Percentiles rank a stretch among this genome's conserved stretches.
Evolutionary conservation across 2,797 vertebrate genomes (phyloP).

Genomic region (Lepilemur ruficaudatus): DNA sequence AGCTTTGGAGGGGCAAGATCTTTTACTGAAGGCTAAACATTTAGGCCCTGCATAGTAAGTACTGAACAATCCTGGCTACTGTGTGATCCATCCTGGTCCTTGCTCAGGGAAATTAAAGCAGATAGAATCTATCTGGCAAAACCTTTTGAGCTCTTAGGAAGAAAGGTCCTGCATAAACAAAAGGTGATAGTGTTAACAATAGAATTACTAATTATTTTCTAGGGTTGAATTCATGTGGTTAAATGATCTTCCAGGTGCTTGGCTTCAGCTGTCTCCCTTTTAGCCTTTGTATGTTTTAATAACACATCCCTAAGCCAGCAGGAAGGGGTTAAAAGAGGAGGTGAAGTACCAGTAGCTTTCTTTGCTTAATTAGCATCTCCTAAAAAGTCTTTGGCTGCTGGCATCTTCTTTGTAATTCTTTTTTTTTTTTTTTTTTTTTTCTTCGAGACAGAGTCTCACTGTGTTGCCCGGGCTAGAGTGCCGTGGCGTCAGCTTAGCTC

Average conservation of each 20-base stretch:
- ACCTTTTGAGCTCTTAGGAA: neutral
- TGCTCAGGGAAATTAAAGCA: neutral
- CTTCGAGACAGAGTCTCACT: no score
- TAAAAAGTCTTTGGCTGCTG: neutral
- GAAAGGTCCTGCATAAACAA: slow-evolving; percentile 12
- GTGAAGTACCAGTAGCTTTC: neutral
- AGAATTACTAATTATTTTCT: neutral
- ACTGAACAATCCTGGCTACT: neutral
- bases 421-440: no score
- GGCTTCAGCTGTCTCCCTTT: neutral
- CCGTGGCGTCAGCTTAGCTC: no score
- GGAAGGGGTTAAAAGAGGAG: neutral
- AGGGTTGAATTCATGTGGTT: slow-evolving; percentile 9
- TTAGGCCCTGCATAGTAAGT: neutral
- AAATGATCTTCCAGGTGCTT: slow-evolving; percentile 25
- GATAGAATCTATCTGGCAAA: neutral
- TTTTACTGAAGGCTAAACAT: neutral
- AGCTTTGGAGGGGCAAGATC: neutral
- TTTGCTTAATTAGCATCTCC: slow-evolving; percentile 34
- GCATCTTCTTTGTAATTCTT: neutral
- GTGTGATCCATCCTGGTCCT: neutral
- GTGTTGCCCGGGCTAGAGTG: no score
- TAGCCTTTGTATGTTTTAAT: neutral
- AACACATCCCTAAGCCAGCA: neutral
- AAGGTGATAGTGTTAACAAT: neutral